Base-by-base conservation (phyloP, 2,888 invertebrate genomes). In the Lamellibrachia satsuma region DNA sequence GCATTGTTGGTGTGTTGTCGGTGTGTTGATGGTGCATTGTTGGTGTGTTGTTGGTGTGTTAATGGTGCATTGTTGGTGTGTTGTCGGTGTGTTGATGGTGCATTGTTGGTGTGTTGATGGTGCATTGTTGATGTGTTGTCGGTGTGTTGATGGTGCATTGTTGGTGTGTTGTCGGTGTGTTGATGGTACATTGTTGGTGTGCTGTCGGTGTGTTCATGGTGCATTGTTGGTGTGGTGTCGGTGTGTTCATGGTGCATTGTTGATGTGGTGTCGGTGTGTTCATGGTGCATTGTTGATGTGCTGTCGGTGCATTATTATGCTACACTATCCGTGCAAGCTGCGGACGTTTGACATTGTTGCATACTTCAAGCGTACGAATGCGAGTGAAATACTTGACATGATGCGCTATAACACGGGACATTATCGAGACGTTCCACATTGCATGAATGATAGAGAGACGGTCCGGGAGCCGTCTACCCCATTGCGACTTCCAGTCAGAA, bases 361-460 rank as follows among this genome's bases (percentile, higher is more conserved):
- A 75, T 75, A 22, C 75, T 22, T 22, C 75, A 75, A 75, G 75
- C 22, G 22, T 75, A 75, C 75, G 55, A 75, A 22, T 15, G 75
- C 75, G 22, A 22, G 75, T 11, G 75, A 75, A 15, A 22, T 55
- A n/a, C 75, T 22, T 75, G 22, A 75, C 75, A n/a, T 75, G 75
- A 75, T 22, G 75, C 75, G n/a, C 75, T 75, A 22, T 75, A 75
- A 75, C 75, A 75, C 22, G 75, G n/a, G 11, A n/a, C 15, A 22
- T 75, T 75, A 6, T 75, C 6, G 75, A 75, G 75, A 75, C 15
- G 75, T 22, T 75, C 22, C 75, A 75, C 75, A n/a, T 22, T 75
- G 75, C n/a, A 75, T 75, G 75, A 75, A 75, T 75, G 75, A 75
- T 75, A 75, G 75, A 11, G 75, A 75, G 75, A 75, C n/a, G 75